These are phyloP conservation scores for Mythimna albipuncta DNA, from an alignment of 2,888 invertebrate species.

Conservation along the genomic window DNA sequence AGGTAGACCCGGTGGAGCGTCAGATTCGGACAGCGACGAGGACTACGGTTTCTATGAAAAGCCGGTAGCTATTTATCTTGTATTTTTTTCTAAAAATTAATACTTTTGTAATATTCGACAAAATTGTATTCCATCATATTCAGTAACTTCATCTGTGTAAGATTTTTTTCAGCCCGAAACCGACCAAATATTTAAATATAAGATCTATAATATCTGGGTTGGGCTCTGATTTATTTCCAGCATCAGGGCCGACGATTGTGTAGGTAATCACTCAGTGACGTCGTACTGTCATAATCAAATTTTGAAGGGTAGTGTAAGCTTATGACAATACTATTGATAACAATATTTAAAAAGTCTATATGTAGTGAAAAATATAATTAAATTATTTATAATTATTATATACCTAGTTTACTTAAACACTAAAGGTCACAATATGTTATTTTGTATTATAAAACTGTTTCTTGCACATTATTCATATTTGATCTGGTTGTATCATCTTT, in stretches of 20 bases:
- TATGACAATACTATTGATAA: too few species aligned
- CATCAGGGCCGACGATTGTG: not conserved
- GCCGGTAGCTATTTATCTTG: conserved; percentile 73
- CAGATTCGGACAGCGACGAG: conserved; percentile 82
- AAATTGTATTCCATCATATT: not conserved
- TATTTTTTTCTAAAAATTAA: not conserved
- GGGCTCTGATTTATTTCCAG: conserved; percentile 20
- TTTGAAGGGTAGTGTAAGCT: too few species aligned
- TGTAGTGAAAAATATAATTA: too few species aligned
- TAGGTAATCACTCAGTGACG: not conserved
- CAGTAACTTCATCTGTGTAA: not conserved
- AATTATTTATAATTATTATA: too few species aligned
- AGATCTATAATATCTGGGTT: conserved; percentile 12
- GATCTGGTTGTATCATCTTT: too few species aligned
- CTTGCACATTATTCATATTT: too few species aligned
- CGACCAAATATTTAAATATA: not conserved
- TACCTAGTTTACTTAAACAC: too few species aligned
- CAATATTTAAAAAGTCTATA: too few species aligned
- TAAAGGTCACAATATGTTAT: too few species aligned
- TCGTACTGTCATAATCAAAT: not conserved
- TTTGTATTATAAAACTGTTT: too few species aligned
- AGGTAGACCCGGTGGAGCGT: conserved; percentile 84
- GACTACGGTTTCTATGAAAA: conserved; percentile 82
- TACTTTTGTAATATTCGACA: conserved; percentile 3
- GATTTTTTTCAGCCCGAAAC: not conserved